Evolutionary conservation across 2,888 invertebrate species (phyloP), one percentile per base, ranked within the genome.

Genomic region (Bhutanitis thaidina): DNA sequence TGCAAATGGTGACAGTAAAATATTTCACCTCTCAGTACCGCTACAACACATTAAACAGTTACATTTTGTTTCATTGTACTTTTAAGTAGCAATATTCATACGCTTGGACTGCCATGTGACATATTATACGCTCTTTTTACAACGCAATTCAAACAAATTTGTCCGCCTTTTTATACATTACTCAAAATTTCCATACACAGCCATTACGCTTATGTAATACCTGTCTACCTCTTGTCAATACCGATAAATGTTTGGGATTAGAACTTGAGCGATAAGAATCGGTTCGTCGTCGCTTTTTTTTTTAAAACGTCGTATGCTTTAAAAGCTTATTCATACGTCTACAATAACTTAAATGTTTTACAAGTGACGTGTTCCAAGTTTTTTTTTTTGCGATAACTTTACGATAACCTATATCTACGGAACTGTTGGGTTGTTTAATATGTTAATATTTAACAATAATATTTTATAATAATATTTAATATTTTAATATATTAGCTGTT

Each of bases 171-270:
- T 34, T 12, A 34, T n/a, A 36, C 16, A 49, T 49, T 41, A 49
- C 36, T 49, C 48, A 48, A 29, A 13, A 16, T 10, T 30, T 14
- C 27, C 36, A 14, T 36, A 43, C 41, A 20, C 41, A 16, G 30
- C 29, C 36, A 48, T 41, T 48, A 36, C 27, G 35, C 39, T 35
- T 27, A 35, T 35, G 14, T 9, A 32, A 32, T 10, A 27, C 10
- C 15, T 47, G 20, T 47, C 39, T 47, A 5, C n/a, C 9, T 35
- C n/a, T 39, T 48, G 16, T 48, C 48, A 41, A 15, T 39, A 13
- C 25, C 5, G 7, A 35, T 27, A 29, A 35, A 14, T 4, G 27
- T 27, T 27, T 3, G 27, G 4, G 27, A 27, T 27, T 27, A 27
- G 27, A 27, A 27, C 27, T 27, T 13, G 34, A 34, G 13, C 38